phyloP scores from a whole-genome alignment of 1,140 invertebrate species.

The Lordiphosa stackelbergi region DNA sequence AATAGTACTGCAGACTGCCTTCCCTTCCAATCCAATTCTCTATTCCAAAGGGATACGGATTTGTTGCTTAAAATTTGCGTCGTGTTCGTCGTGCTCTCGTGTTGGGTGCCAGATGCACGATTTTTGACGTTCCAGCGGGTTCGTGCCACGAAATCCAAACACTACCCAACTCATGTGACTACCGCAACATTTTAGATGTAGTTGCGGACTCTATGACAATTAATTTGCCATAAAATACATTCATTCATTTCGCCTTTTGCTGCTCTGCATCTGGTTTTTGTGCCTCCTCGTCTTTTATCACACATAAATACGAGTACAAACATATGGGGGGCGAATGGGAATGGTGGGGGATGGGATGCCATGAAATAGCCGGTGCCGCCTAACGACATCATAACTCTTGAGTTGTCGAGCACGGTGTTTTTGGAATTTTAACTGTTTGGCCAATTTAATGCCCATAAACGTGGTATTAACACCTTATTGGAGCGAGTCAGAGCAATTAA shows the following conservation, averaged over 20 bases:
- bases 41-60: too few relatives aligned
- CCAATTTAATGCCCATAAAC: conserved; percentile 71
- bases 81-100: too few relatives aligned
- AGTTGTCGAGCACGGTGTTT: conserved; percentile 28
- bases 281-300: conserved; percentile 21
- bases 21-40: too few relatives aligned
- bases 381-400: conserved; percentile 62
- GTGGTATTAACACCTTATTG: conserved; percentile 69
- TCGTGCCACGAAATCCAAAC: too few relatives aligned
- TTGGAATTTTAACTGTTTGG: conserved; percentile 57
- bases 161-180: not conserved
- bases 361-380: conserved; percentile 31
- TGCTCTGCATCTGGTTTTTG: not conserved
- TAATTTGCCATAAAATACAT: conserved; percentile 51
- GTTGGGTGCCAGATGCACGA: too few relatives aligned
- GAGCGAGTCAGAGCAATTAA: conserved; percentile 55
- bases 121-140: too few relatives aligned
- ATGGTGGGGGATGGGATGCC: conserved; percentile 25
- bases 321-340: conserved; percentile 13
- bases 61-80: too few relatives aligned
- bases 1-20: too few relatives aligned
- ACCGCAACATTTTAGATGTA: conserved; percentile 5
- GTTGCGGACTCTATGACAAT: conserved; percentile 24
- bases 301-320: conserved; percentile 18
- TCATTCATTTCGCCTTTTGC: conserved; percentile 1